Evolutionary conservation across 2,113 vertebrate genomes (phyloP).

Genomic region (Grallaria varia): DNA sequence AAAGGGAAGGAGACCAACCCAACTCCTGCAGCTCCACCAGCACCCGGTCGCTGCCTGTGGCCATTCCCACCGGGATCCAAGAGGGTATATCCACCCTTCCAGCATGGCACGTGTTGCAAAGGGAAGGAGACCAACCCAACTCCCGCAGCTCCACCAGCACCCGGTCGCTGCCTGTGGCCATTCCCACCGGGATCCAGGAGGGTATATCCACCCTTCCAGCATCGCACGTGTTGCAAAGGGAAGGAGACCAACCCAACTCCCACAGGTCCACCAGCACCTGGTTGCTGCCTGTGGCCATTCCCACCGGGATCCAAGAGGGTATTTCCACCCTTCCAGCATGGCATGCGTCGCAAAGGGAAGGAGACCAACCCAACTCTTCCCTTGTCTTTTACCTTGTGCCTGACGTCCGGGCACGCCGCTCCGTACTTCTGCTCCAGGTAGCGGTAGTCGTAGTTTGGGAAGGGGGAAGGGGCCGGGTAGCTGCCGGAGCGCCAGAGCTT

Average conservation of each 20-base stretch:
- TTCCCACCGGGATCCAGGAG: no score
- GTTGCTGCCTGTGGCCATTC: fast-evolving
- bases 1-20: no score
- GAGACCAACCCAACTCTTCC: fast-evolving
- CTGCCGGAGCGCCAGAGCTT: constrained; percentile 92
- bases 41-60: neutral
- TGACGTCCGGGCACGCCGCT: constrained; percentile 74
- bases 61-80: neutral
- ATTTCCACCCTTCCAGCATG: neutral
- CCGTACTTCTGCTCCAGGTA: constrained; percentile 97
- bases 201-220: no score
- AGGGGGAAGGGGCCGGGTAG: constrained; percentile 91
- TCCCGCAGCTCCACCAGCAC: no score
- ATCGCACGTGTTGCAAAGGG: no score
- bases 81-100: neutral
- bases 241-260: no score
- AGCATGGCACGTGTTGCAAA: fast-evolving
- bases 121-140: fast-evolving
- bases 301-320: neutral
- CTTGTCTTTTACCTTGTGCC: constrained; percentile 82
- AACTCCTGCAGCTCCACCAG: no score
- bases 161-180: no score
- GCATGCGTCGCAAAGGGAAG: fast-evolving
- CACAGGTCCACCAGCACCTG: no score
- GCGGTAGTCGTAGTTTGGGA: constrained; percentile 95